Percentiles rank a stretch among this genome's conserved stretches.
These are phyloP conservation scores for Drosophila serrata DNA, from an alignment of 1,140 invertebrate genomes.

Conservation along the genomic window DNA sequence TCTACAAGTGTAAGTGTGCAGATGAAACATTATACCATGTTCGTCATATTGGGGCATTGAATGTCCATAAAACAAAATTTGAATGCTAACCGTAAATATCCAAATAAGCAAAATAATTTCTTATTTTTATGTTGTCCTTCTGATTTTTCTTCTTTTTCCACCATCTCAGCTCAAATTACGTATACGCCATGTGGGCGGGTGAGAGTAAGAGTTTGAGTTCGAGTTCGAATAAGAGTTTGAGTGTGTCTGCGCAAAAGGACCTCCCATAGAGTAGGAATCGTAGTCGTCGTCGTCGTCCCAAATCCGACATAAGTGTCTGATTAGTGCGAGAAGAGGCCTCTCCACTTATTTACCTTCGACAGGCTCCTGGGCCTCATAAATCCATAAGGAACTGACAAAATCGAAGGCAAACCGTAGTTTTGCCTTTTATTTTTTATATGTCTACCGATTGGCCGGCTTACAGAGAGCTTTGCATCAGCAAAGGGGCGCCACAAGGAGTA, in stretches of 20 bases:
- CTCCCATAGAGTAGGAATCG: conserved; percentile 9
- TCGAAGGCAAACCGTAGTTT: conserved; percentile 3
- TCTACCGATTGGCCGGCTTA: conserved; percentile 38
- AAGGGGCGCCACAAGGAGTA: conserved; percentile 9
- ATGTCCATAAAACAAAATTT: conserved; percentile 47
- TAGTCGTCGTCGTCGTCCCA: conserved; percentile 12
- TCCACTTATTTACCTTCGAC: conserved; percentile 47
- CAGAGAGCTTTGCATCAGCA: conserved; percentile 29
- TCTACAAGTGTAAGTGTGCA: conserved; percentile 8
- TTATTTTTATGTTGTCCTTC: conserved; percentile 43
- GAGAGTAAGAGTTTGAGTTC: neutral
- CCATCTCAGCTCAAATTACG: conserved; percentile 23
- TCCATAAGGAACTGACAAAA: conserved; percentile 50
- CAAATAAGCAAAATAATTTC: conserved; percentile 51
- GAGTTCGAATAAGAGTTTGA: neutral
- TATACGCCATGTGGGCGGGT: conserved; percentile 6
- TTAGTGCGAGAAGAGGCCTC: conserved; percentile 31
- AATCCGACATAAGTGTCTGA: conserved; percentile 49
- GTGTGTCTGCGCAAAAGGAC: neutral
- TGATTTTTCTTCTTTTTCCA: neutral
- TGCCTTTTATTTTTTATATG: conserved; percentile 38
- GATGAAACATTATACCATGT: conserved; percentile 20
- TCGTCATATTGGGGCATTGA: conserved; percentile 34
- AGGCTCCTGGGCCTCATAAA: conserved; percentile 25
- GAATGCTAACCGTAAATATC: conserved; percentile 44